Percentiles rank a stretch among this genome's conserved stretches.
Evolutionary conservation across 1,140 invertebrate species (phyloP).

Genomic region (Mactra quadrangularis): DNA sequence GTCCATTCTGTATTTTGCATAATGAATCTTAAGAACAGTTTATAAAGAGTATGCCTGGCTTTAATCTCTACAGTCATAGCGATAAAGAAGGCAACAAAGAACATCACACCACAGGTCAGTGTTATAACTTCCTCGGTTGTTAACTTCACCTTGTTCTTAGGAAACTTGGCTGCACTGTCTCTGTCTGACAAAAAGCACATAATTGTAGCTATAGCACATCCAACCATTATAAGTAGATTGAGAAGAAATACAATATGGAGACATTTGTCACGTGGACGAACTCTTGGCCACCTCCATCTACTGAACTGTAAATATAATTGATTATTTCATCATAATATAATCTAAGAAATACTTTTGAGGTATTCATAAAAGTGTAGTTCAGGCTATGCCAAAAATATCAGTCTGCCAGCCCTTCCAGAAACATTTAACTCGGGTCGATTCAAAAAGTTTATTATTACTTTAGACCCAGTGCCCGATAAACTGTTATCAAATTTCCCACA

Average conservation of each 20-base stretch:
- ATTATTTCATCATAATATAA: too few relatives aligned
- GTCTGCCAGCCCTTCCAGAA: too few relatives aligned
- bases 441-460: neutral
- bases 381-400: too few relatives aligned
- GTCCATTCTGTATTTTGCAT: slow-evolving; percentile 85
- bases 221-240: slow-evolving; percentile 84
- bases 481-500: too few relatives aligned
- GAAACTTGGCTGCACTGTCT: slow-evolving; percentile 77
- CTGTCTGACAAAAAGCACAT: slow-evolving; percentile 85
- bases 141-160: slow-evolving; percentile 82
- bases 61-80: slow-evolving; percentile 87
- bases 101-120: slow-evolving; percentile 85
- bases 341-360: too few relatives aligned
- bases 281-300: slow-evolving; percentile 84
- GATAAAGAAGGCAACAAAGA: slow-evolving; percentile 86
- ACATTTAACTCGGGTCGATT: neutral
- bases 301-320: slow-evolving; percentile 82
- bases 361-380: too few relatives aligned
- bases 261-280: slow-evolving; percentile 84
- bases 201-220: slow-evolving; percentile 85
- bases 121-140: slow-evolving; percentile 85
- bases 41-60: slow-evolving; percentile 85
- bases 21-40: slow-evolving; percentile 84
- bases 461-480: too few relatives aligned
- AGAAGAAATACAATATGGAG: slow-evolving; percentile 85